A percentile compares a stretch with the other conserved stretches of the same genome.
These are phyloP conservation scores for Temnopleurus reevesii DNA, from an alignment of 53 echinoderm and acorn worm species.

Conservation along the genomic window DNA sequence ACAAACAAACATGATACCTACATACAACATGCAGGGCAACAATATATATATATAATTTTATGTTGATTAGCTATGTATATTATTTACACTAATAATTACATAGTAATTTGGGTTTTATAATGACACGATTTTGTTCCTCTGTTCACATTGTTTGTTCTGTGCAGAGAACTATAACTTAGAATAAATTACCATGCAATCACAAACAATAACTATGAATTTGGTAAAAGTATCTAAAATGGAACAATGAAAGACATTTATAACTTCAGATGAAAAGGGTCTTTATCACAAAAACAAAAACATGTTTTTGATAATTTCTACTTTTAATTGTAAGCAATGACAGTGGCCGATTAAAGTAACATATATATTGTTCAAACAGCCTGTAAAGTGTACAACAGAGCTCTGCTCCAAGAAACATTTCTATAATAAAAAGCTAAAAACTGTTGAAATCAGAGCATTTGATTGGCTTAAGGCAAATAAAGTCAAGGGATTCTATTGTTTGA, in stretches of 20 bases:
- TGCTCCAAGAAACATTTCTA: too few species aligned
- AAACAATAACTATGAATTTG: background rate
- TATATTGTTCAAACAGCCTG: too few species aligned
- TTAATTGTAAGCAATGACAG: too few species aligned
- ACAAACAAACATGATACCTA: constrained; percentile 14
- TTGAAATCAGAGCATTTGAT: too few species aligned
- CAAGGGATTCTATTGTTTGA: too few species aligned
- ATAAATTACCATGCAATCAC: constrained; percentile 17
- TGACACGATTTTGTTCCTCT: background rate
- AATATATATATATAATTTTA: constrained; percentile 50
- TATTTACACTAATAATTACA: constrained; percentile 47
- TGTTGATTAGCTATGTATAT: constrained; percentile 47
- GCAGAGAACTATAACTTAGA: background rate
- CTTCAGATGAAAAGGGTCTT: background rate
- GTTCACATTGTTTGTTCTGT: background rate
- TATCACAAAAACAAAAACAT: background rate
- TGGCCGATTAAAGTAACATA: too few species aligned
- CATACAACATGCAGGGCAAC: constrained; percentile 54
- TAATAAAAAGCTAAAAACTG: too few species aligned
- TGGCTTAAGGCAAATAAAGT: too few species aligned
- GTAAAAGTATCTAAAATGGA: background rate
- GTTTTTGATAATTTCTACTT: background rate
- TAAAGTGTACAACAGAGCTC: too few species aligned
- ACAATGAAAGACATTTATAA: constrained; percentile 36
- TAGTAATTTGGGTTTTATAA: background rate